Evolutionary conservation across 1,140 invertebrate species (phyloP).

Genomic region (Meloidogyne exigua): DNA sequence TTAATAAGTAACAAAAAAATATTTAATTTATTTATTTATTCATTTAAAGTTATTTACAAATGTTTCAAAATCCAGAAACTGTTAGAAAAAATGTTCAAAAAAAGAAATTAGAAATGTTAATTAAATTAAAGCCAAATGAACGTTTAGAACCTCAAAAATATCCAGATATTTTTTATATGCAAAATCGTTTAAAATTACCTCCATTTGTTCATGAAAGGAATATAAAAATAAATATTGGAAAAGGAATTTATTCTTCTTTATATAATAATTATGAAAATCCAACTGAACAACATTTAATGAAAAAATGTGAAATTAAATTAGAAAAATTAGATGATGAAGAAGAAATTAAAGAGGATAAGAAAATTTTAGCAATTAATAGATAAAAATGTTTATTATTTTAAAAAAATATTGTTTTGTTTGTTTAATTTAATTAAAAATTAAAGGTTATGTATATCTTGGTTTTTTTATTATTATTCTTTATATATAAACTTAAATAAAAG

Average conservation of each 20-base stretch:
- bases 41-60: slow-evolving; percentile 51
- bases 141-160: slow-evolving; percentile 41
- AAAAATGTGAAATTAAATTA: neutral
- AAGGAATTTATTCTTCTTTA: slow-evolving; percentile 39
- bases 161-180: slow-evolving; percentile 53
- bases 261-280: slow-evolving; percentile 49
- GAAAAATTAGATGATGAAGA: slow-evolving; percentile 4
- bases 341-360: neutral
- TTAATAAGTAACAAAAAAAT: slow-evolving; percentile 69
- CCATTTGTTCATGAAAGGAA: slow-evolving; percentile 49
- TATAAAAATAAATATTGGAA: slow-evolving; percentile 47
- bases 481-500: too few species aligned
- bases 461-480: too few species aligned
- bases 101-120: slow-evolving; percentile 40
- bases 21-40: slow-evolving; percentile 25
- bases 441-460: too few species aligned
- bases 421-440: too few species aligned
- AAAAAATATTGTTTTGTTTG: neutral
- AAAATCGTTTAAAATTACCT: slow-evolving; percentile 55
- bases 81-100: slow-evolving; percentile 37
- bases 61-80: slow-evolving; percentile 51
- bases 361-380: neutral
- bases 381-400: neutral
- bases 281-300: slow-evolving; percentile 30
- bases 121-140: slow-evolving; percentile 30